Evolutionary conservation across 2,888 invertebrate genomes (phyloP), one percentile per base, ranked within the genome.

Genomic region (Mycalesis mineus): DNA sequence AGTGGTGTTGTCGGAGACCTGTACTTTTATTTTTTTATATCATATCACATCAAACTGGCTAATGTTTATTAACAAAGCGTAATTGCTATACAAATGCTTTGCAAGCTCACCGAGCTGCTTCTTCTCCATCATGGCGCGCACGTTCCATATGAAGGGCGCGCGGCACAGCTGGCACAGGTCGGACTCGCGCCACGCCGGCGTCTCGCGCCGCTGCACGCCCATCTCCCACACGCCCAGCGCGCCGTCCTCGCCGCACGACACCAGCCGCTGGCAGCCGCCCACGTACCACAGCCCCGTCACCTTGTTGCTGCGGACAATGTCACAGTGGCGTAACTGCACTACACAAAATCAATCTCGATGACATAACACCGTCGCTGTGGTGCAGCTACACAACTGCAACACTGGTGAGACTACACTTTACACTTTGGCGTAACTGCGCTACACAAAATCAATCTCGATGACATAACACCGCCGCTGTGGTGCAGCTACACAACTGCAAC

Each of bases 111-210:
- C 67, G 0, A 99, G 91, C 77, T 96, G 97, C 74, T 96, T 95
- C 84, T 96, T 96, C 83, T 98, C 97, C 96, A 99, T 97, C 98
- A 99, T 99, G 9, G 97, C 97, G 64, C 96, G 93, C 52, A 99
- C 92, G 85, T 99, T 99, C 99, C 99, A 99, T 86, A 99, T 99
- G 90, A 99, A 99, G 17, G 99, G 99, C 60, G 95, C 92, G 53
- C 95, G 94, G 82, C 99, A 99, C 59, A 97, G 91, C 91, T 99
- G 95, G 81, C 99, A 99, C 41, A 94, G 92, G 82, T 99, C 98
- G 41, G 96, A 94, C 77, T 98, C 98, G 64, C 94, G 93, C 99
- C 99, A 99, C 62, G 94, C 94, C 11, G 99, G 98, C 0, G 98
- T 98, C 92, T 98, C 97, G 72, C 95, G 93, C 53, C 98, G 91